Conservation (phyloP, 2,113 vertebrate genomes). For the Vulpes lagopus region DNA sequence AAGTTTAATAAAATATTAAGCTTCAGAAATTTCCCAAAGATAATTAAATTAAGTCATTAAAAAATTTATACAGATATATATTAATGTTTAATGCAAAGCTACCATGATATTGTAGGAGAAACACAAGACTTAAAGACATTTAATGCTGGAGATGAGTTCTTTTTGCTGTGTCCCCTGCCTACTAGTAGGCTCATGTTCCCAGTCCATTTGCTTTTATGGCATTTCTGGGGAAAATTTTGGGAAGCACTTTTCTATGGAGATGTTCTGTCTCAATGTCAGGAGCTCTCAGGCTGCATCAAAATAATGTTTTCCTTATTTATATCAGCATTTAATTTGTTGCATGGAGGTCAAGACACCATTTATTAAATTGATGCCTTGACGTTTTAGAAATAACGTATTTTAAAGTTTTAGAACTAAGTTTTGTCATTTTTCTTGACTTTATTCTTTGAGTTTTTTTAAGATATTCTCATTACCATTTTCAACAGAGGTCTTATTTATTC, state of each 20-base stretch:
- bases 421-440: conserved; percentile 54
- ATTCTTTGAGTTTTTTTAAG: conserved; percentile 53
- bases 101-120: neutral
- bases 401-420: neutral
- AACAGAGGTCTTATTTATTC: conserved; percentile 76
- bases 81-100: neutral
- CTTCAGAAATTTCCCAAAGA: neutral
- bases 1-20: conserved; percentile 7
- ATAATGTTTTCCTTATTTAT: conserved; percentile 37
- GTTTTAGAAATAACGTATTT: conserved; percentile 58
- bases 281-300: neutral
- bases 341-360: neutral
- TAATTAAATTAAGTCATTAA: neutral
- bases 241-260: neutral
- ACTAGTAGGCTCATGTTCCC: neutral
- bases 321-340: neutral
- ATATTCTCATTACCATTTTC: conserved; percentile 66
- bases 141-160: neutral
- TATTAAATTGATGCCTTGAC: neutral
- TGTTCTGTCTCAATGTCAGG: conserved; percentile 42
- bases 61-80: neutral
- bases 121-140: neutral
- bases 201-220: neutral
- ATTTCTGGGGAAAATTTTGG: conserved; percentile 9
- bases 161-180: neutral